Evolutionary conservation across 2,797 vertebrate genomes (phyloP), one percentile per base, ranked within the genome.

Genomic region (Leuciscus waleckii): DNA sequence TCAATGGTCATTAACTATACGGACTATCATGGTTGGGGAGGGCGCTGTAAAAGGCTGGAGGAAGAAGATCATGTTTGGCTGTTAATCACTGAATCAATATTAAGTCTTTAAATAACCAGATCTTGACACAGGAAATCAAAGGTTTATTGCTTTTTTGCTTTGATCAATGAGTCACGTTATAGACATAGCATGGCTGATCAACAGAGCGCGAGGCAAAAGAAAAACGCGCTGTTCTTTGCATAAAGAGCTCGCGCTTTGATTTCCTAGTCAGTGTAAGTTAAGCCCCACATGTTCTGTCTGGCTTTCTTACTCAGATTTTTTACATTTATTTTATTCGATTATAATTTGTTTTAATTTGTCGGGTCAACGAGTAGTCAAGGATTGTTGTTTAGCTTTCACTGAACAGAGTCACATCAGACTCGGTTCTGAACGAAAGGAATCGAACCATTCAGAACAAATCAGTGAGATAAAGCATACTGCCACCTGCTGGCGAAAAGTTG

Each of bases 11-110:
- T 94, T 94, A 92, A 90, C 14, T 16, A 49, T 89, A 90, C 88
- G 89, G 92, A 93, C 91, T 91, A 87, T 88, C 89, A 91, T 91
- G 90, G 91, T 78, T 17, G 7, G 7, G 19, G 51, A 79, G 88
- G 84, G 90, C 90, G 26, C 4, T 78, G 23, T 49, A 49, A 84
- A 77, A 84, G 23, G 35, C 90, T 87, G 9, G 43, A 71, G 35
- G 23, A 71, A 35, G 46, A 73, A 54, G 21, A 79, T 56, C 87
- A 84, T 7, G 81, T 91, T 91, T 91, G 82, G 85, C 87, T 81
- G 76, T 93, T 93, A 92, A 94, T 94, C 91, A 74, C 83, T 83
- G 65, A 13, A 94, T 95, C 94, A 91, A 93, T 95, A 91, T 83
- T 84, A 91, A 91, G 92, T 90, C 91, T 92, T 93, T 92, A 95